Percentiles rank a stretch among this genome's conserved stretches.
Evolutionary conservation across 1,140 invertebrate species (phyloP).

Genomic region (Anagrus nilaparvatae): DNA sequence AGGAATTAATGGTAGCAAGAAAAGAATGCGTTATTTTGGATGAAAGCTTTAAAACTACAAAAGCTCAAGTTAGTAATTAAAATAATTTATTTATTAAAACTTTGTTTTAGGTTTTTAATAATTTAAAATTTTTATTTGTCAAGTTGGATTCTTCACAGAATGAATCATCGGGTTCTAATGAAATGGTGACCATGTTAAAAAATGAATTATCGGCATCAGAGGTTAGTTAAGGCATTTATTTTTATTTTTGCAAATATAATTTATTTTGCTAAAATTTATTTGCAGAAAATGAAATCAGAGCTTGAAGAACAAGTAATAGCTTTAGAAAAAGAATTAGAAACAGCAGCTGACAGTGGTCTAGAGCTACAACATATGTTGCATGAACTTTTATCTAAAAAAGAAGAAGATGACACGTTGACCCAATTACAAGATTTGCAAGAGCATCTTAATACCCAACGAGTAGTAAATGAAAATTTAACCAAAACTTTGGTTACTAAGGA

Average conservation of each 20-base stretch:
- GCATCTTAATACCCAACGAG: conserved; percentile 51
- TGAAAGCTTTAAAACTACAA: conserved; percentile 52
- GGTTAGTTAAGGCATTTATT: conserved; percentile 20
- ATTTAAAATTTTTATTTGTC: conserved; percentile 18
- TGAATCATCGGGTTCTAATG: conserved; percentile 59
- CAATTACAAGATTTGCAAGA: conserved; percentile 52
- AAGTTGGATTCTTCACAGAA: conserved; percentile 48
- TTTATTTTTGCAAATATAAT: background rate
- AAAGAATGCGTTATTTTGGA: conserved; percentile 59
- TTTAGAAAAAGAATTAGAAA: conserved; percentile 54
- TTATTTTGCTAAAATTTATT: conserved; percentile 4
- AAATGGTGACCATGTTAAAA: conserved; percentile 46
- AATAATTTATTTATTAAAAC: conserved; percentile 12
- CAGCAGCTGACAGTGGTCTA: conserved; percentile 52
- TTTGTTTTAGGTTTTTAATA: background rate
- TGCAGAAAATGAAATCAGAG: conserved; percentile 35
- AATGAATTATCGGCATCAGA: conserved; percentile 31
- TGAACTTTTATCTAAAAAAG: conserved; percentile 50
- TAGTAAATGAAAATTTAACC: conserved; percentile 38
- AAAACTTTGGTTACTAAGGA: conserved; percentile 38
- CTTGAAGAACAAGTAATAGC: conserved; percentile 49
- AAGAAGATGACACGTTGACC: conserved; percentile 50
- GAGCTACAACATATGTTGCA: conserved; percentile 55
- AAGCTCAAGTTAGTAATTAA: conserved; percentile 46
- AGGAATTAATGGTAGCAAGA: conserved; percentile 39